Percentiles rank a stretch among this genome's conserved stretches.
Conservation (phyloP, 2,888 invertebrate species). For the Halictus quadricinctus region DNA sequence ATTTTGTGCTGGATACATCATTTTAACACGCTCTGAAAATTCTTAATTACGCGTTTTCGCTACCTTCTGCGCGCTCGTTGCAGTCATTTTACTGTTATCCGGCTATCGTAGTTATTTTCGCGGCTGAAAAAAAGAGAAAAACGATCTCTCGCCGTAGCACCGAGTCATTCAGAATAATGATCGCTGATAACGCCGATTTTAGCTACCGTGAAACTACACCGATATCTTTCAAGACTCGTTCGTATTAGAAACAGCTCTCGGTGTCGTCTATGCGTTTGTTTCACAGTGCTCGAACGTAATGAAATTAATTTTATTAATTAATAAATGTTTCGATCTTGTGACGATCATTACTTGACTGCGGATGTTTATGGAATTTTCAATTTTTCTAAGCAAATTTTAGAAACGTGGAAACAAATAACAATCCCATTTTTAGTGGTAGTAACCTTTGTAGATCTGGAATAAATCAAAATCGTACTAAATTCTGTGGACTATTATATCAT, state of each 20-base stretch:
- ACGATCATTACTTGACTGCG: neutral
- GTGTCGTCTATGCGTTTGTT: neutral
- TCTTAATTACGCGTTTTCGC: constrained; percentile 46
- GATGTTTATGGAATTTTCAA: too few relatives aligned
- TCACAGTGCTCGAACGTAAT: neutral
- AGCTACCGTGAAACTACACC: neutral
- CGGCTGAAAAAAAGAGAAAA: neutral
- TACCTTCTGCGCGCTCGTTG: neutral
- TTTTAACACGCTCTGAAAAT: constrained; percentile 57
- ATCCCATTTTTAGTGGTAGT: too few relatives aligned
- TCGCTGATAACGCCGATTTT: constrained; percentile 17
- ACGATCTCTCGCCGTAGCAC: constrained; percentile 5
- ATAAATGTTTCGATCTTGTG: neutral
- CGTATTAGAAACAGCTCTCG: neutral
- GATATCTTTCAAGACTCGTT: neutral
- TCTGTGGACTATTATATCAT: too few relatives aligned
- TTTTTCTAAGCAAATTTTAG: too few relatives aligned
- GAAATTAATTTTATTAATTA: neutral
- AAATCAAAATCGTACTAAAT: too few relatives aligned
- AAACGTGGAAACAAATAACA: too few relatives aligned
- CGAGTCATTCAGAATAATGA: constrained; percentile 28
- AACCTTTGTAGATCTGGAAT: too few relatives aligned
- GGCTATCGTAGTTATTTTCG: neutral
- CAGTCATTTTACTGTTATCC: constrained; percentile 14
- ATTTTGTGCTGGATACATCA: constrained; percentile 44